Base-by-base conservation (phyloP, 2,797 vertebrate species). In the Gymnothorax javanicus region DNA sequence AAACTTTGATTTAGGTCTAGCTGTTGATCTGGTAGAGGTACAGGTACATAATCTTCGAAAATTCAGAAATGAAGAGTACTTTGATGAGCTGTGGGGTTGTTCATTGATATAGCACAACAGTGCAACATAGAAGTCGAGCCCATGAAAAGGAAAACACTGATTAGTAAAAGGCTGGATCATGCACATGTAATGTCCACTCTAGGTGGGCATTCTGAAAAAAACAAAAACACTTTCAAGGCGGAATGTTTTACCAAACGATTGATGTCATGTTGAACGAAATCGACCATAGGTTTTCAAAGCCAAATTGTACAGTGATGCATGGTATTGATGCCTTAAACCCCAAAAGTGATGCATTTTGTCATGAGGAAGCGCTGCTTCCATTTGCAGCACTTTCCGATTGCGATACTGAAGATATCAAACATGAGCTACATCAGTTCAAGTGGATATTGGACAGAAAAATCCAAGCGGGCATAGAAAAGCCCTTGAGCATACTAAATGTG, bases 381-480 rank as follows among this genome's bases (percentile, higher is more conserved):
- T 89, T 89, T 88, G 87, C 11, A 27, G 12, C 54, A 27, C 56
- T 85, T 58, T 87, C 89, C 79, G 25, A 82, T 50, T 69, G 75
- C 71, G 79, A 86, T 9, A 89, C 71, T 89, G 85, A 89, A 2
- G 85, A 89, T 27, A 69, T 90, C n/a, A 54, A 82, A 33, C 82
- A 90, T 88, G 85, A 90, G 56, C 84, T 90, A 25, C 50, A n/a
- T n/a, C n/a, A n/a, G n/a, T n/a, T n/a, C n/a, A 90, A 23, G 3
- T 25, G 85, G 33, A 58, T 82, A 56, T 87, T 89, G 69, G 79
- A 58, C 71, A 88, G 56, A 7, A 84, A 88, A 88, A 87, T 83
- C 73, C 71, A 67, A 23, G n/a, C 7, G 33, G 54, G 58, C 17
- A 59, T 84, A 1, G 2, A 82, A 12, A 86, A 23, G 23, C 17